Evolutionary conservation across 2,113 vertebrate genomes (phyloP).

Genomic region (Gymnorhina tibicen): DNA sequence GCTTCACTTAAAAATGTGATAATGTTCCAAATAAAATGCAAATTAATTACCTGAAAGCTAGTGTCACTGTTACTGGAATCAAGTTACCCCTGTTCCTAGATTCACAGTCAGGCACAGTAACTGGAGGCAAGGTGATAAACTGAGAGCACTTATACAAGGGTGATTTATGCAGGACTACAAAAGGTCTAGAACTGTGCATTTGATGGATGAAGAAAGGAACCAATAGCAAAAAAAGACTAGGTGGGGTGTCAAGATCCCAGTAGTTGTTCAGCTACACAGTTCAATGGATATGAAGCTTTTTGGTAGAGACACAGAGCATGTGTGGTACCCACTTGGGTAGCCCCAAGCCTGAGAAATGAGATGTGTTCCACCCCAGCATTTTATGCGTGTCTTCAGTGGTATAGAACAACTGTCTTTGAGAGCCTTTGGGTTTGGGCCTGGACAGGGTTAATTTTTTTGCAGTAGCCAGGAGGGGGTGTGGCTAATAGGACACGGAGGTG

Average conservation of each 20-base stretch:
- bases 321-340: too few species aligned
- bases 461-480: neutral
- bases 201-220: neutral
- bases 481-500: neutral
- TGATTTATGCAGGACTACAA: neutral
- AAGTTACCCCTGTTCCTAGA: neutral
- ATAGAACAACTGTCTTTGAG: neutral
- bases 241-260: neutral
- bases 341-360: neutral
- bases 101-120: neutral
- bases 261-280: neutral
- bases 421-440: neutral
- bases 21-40: neutral
- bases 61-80: neutral
- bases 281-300: neutral
- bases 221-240: neutral
- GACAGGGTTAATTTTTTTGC: neutral
- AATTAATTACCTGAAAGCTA: neutral
- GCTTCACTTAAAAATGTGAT: neutral
- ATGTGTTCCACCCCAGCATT: neutral
- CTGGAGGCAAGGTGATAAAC: neutral
- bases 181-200: neutral
- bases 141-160: fast-evolving
- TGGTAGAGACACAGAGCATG: neutral
- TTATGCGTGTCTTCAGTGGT: neutral